Evolutionary conservation across 2,888 invertebrate genomes (phyloP).

Genomic region (Apamea epomidion): DNA sequence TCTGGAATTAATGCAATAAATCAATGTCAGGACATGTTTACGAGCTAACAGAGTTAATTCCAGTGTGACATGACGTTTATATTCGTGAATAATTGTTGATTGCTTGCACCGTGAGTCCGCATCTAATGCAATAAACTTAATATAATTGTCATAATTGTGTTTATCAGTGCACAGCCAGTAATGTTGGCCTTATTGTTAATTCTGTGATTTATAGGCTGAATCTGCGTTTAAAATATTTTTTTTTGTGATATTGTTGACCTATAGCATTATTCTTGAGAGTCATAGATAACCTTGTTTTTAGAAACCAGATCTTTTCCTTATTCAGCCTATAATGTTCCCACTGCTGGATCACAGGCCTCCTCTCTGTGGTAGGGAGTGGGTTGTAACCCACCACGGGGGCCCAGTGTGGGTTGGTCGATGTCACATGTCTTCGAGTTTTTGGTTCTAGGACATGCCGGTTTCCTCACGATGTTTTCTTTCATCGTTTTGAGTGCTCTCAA

Average conservation of each 20-base stretch:
- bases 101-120: conserved; percentile 73
- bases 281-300: neutral
- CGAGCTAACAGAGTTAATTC: conserved; percentile 90
- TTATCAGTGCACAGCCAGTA: conserved; percentile 59
- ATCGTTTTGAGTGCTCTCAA: no score
- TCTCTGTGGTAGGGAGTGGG: neutral
- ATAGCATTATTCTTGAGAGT: no score
- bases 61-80: conserved; percentile 89
- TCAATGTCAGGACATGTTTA: conserved; percentile 89
- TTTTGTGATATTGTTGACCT: neutral
- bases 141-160: conserved; percentile 65
- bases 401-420: neutral
- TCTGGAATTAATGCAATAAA: conserved; percentile 88
- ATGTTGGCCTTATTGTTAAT: conserved; percentile 33
- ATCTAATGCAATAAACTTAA: conserved; percentile 71
- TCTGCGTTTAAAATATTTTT: neutral
- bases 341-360: neutral
- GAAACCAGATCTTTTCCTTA: neutral
- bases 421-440: neutral
- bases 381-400: neutral
- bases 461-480: neutral
- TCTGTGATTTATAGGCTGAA: conserved; percentile 13
- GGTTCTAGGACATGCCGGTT: neutral
- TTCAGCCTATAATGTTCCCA: neutral
- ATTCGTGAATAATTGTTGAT: conserved; percentile 89